Base-by-base conservation (phyloP, 1,140 invertebrate species). In the Habropoda laboriosa region DNA sequence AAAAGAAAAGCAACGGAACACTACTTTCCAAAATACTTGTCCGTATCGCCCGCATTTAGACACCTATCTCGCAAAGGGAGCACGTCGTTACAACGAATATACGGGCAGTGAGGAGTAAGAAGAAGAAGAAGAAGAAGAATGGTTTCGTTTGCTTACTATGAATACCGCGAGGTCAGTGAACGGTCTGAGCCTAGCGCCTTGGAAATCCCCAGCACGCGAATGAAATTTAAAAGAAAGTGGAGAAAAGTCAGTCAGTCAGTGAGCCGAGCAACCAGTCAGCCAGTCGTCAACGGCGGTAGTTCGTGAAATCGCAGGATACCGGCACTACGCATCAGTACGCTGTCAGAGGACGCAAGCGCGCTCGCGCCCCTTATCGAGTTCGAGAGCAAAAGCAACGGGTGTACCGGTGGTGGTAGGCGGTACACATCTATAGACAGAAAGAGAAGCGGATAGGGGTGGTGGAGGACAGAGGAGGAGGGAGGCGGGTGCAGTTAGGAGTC, bases 351-450 rank as follows among this genome's bases (percentile, higher is more conserved):
- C 83, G 79, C 83, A 83, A 84, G 82, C 81, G 87, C 88, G 87
- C 81, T 85, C 86, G 88, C 89, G 82, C 82, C 87, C 90, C 91
- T 91, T 92, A 91, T 91, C 90, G 90, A 90, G 88, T 92, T 91
- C 87, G 89, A 89, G 89, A 91, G 90, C 82, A 88, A 89, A 90
- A 90, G 89, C 88, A 81, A 87, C 84, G 83, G 81, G 70, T 79
- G 79, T n/a, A n/a, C 74, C 45, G 68, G 75, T 78, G 76, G 63
- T 74, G 51, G 83, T 61, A 35, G 85, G n/a, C n/a, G n/a, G n/a
- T n/a, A n/a, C 47, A 49, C 42, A 66, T 72, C 68, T 55, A 38
- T 38, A 42, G 64, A 49, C 74, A 32, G 74, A 40, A 30, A 42
- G 73, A 73, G 79, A 73, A 47, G 35, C 24, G 16, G 60, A 60